Conservation (phyloP, 2,888 invertebrate genomes). For the Steromphala cineraria region DNA sequence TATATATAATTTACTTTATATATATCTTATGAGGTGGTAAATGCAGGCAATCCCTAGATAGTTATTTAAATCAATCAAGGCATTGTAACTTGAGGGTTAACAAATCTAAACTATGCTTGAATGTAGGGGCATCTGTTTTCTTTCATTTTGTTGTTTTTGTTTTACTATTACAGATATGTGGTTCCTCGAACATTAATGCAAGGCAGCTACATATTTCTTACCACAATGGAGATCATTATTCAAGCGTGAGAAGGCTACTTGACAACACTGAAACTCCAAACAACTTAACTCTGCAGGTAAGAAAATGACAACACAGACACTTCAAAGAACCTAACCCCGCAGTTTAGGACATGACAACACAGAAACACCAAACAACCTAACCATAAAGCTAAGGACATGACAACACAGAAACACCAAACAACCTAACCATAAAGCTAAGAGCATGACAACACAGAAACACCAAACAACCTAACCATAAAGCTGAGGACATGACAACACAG, state of each 20-base stretch:
- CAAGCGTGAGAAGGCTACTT: conserved; percentile 71
- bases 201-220: conserved; percentile 76
- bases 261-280: conserved; percentile 71
- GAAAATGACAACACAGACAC: not conserved
- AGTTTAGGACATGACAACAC: too few species aligned
- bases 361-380: too few species aligned
- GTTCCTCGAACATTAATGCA: conserved; percentile 46
- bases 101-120: too few species aligned
- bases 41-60: too few species aligned
- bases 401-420: conserved; percentile 67
- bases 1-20: too few species aligned
- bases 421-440: conserved; percentile 63
- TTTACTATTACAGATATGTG: conserved; percentile 65
- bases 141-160: not conserved
- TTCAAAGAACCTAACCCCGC: not conserved
- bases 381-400: too few species aligned
- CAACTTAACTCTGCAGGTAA: conserved; percentile 65
- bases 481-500: too few species aligned
- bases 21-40: too few species aligned
- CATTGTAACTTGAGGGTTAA: too few species aligned
- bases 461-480: not conserved
- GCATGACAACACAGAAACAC: not conserved
- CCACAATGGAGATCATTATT: conserved; percentile 77
- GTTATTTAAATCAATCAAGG: too few species aligned
- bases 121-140: too few species aligned